Evolutionary conservation across 2,113 vertebrate genomes (phyloP), one percentile per base, ranked within the genome.

Genomic region (Pontoporia blainvillei): DNA sequence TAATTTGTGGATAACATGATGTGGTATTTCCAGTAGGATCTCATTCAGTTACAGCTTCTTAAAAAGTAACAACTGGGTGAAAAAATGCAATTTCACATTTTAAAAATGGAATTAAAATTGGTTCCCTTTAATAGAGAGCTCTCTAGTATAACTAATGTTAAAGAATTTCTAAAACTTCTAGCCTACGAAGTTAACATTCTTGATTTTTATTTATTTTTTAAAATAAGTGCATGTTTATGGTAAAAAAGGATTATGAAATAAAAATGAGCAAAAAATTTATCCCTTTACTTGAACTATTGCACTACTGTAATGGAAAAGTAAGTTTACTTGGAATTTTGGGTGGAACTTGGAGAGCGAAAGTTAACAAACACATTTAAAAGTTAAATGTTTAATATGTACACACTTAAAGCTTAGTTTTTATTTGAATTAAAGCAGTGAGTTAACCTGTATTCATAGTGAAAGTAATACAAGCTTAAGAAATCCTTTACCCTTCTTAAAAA

Each of bases 101-200:
- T 72, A 86, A 89, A 95, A 95, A 62, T 86, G 11, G 31, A 91
- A 52, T 86, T 52, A 46, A 93, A 94, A 72, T n/a, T 93, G 52
- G 31, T 44, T 69, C 83, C 29, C 95, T 92, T 81, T 79, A 75
- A 62, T 71, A 78, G 20, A 90, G 34, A 64, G 10, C 3, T 78
- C 2, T 81, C 11, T 79, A 79, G 83, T 94, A 76, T 49, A 72
- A 66, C 1, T 75, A 41, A 59, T 71, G 5, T 88, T 90, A 88
- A 83, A 57, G 39, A 92, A 52, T 66, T 78, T 67, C 31, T 34
- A 81, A 87, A 88, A 46, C 5, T 88, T 71, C 11, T 78, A 5
- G 15, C 36, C 62, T 89, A 18, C 69, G 59, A 69, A 64, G 25
- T 62, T 87, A 78, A 85, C 6, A 72, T 92, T 85, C n/a, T 67